phyloP scores from a whole-genome alignment of 64 coral and sea anemone species.

The Actinia equina region DNA sequence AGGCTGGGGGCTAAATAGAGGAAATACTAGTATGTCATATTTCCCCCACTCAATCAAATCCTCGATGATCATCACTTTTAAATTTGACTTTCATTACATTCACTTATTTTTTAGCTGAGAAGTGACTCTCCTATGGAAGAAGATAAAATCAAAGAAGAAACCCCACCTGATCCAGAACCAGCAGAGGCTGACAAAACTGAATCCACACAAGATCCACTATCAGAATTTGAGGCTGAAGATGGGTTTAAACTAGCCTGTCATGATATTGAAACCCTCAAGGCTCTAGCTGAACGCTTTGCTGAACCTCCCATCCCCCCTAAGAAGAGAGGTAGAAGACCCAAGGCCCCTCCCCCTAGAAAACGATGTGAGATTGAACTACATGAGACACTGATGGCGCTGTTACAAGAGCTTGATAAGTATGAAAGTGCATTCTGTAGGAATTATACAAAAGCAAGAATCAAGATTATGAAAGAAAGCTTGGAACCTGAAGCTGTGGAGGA shows the following conservation, averaged over 20 bases:
- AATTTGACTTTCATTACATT: not conserved
- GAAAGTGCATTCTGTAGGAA: conserved; percentile 74
- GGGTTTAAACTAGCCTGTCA: conserved; percentile 66
- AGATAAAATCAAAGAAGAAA: not conserved
- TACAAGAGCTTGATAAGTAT: conserved; percentile 87
- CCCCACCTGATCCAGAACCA: not conserved
- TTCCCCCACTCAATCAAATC: too few relatives aligned
- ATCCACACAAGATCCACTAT: not conserved
- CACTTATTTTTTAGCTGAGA: conserved; percentile 32
- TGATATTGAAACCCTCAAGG: conserved; percentile 78
- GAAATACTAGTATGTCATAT: too few relatives aligned
- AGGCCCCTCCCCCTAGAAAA: conserved; percentile 75
- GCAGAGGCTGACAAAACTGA: not conserved
- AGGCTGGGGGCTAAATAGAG: too few relatives aligned
- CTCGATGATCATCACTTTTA: not conserved
- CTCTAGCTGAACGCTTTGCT: conserved; percentile 76
- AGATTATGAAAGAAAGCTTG: conserved; percentile 91
- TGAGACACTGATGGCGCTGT: conserved; percentile 65
- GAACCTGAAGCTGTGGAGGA: conserved; percentile 74
- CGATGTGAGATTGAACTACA: conserved; percentile 85
- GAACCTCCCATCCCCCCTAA: conserved; percentile 67
- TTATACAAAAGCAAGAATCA: conserved; percentile 88
- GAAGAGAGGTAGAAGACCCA: conserved; percentile 82
- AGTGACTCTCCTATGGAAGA: not conserved
- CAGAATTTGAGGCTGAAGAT: conserved; percentile 44